Conservation (phyloP, 2,888 invertebrate genomes). For the Drosophila nr. perissopoda region DNA sequence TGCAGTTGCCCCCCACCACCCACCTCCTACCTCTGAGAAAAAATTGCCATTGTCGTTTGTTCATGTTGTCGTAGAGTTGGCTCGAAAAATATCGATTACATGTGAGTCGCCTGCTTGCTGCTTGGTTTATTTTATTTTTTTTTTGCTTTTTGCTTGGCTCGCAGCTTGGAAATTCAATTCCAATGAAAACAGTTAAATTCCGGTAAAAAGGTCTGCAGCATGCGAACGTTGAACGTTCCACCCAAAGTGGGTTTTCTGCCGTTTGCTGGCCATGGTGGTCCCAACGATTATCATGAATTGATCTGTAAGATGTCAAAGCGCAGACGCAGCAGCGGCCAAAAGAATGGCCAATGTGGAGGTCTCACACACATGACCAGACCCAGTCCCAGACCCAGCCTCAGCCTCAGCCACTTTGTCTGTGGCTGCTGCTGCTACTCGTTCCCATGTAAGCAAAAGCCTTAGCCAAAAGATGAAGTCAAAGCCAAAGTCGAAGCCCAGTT, state of each 20-base stretch:
- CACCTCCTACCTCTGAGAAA: constrained; percentile 16
- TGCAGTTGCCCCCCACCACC: constrained; percentile 4
- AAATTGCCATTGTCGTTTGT: constrained; percentile 46
- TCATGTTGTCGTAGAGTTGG: constrained; percentile 54
- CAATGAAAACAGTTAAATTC: constrained; percentile 79
- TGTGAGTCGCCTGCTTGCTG: constrained; percentile 60
- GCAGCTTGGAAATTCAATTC: constrained; percentile 73
- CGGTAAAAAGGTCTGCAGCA: constrained; percentile 75
- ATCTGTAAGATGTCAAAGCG: constrained; percentile 83
- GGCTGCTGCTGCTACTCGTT: constrained; percentile 32
- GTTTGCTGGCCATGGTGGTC: constrained; percentile 74
- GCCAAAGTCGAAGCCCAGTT: constrained; percentile 43
- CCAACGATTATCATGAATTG: constrained; percentile 83
- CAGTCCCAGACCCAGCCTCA: constrained; percentile 13
- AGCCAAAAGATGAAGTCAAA: constrained; percentile 37
- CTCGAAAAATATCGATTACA: constrained; percentile 81
- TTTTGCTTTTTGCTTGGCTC: constrained; percentile 27
- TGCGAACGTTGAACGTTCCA: constrained; percentile 65
- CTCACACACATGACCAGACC: constrained; percentile 64
- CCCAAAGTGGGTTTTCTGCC: constrained; percentile 66
- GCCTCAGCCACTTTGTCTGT: constrained; percentile 62
- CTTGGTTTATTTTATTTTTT: not conserved
- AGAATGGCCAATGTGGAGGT: constrained; percentile 69
- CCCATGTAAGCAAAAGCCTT: constrained; percentile 47
- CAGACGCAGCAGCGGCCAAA: constrained; percentile 66